These are phyloP conservation scores for Enteromius paludinosus DNA, from an alignment of 2,797 vertebrate species.

Conservation along the genomic window DNA sequence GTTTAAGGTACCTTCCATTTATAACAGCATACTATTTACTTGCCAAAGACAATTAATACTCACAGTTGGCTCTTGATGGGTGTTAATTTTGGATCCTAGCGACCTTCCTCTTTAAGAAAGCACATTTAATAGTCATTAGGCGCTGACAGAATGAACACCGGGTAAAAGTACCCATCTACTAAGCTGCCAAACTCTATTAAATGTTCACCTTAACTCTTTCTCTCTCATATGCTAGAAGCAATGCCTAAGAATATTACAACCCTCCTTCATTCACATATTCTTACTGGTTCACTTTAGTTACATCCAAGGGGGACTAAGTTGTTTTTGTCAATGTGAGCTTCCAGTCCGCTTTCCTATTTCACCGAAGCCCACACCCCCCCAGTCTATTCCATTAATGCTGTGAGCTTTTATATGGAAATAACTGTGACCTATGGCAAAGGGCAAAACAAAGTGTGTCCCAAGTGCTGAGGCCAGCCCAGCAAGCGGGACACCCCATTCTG, in stretches of 20 bases:
- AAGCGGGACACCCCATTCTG: slow-evolving; percentile 47
- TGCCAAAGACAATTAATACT: slow-evolving; percentile 8
- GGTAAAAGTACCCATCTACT: neutral
- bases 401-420: slow-evolving; percentile 57
- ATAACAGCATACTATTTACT: slow-evolving; percentile 3
- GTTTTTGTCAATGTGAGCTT: slow-evolving; percentile 45
- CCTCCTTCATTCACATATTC: slow-evolving; percentile 18
- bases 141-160: slow-evolving; percentile 14
- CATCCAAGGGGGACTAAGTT: slow-evolving; percentile 41
- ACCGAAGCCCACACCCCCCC: slow-evolving; percentile 11
- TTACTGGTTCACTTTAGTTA: slow-evolving; percentile 30
- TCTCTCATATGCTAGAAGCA: neutral
- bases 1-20: neutral
- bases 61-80: slow-evolving; percentile 9
- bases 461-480: slow-evolving; percentile 40
- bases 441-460: slow-evolving; percentile 50
- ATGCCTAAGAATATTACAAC: neutral
- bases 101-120: slow-evolving; percentile 15
- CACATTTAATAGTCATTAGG: slow-evolving; percentile 22
- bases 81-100: neutral
- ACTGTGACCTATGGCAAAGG: slow-evolving; percentile 51
- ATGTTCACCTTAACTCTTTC: slow-evolving; percentile 9
- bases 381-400: slow-evolving; percentile 41
- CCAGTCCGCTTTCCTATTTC: slow-evolving; percentile 22
- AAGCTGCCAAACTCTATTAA: slow-evolving; percentile 37